A percentile compares a stretch with the other conserved stretches of the same genome.
phyloP scores from a whole-genome alignment of 2,797 vertebrate genomes.

The Sebastes hopkinsi region DNA sequence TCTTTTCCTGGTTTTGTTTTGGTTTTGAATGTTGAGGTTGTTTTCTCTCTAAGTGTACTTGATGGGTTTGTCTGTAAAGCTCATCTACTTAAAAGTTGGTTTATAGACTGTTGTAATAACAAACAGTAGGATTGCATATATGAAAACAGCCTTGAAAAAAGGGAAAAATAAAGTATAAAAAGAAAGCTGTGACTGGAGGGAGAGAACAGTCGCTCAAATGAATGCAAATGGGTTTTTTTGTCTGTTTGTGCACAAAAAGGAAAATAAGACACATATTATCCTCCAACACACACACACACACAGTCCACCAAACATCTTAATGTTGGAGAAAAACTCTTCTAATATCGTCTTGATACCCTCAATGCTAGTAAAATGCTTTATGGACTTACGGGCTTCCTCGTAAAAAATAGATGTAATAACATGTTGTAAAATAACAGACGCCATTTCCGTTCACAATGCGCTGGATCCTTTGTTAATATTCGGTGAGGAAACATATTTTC shows the following conservation, averaged over 20 bases:
- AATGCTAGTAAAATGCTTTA: constrained; percentile 84
- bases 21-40: too few species aligned
- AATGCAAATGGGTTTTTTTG: not conserved
- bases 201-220: constrained; percentile 14
- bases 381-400: constrained; percentile 83
- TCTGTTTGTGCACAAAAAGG: constrained; percentile 43
- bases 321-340: constrained; percentile 73
- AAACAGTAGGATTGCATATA: too few species aligned
- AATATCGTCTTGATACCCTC: constrained; percentile 76
- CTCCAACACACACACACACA: constrained; percentile 27
- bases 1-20: too few species aligned
- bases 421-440: constrained; percentile 82
- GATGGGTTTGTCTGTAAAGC: too few species aligned
- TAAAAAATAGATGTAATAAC: constrained; percentile 88
- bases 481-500: constrained; percentile 63
- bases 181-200: not conserved
- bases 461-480: constrained; percentile 72
- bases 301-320: constrained; percentile 55
- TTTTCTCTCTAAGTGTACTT: too few species aligned
- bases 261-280: constrained; percentile 50
- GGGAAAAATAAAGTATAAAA: too few species aligned
- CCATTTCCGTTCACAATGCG: constrained; percentile 74
- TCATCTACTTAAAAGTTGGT: too few species aligned
- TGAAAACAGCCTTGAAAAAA: too few species aligned
- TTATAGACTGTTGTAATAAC: too few species aligned